Evolutionary conservation across 1,140 invertebrate genomes (phyloP).

Genomic region (Sipha flava): DNA sequence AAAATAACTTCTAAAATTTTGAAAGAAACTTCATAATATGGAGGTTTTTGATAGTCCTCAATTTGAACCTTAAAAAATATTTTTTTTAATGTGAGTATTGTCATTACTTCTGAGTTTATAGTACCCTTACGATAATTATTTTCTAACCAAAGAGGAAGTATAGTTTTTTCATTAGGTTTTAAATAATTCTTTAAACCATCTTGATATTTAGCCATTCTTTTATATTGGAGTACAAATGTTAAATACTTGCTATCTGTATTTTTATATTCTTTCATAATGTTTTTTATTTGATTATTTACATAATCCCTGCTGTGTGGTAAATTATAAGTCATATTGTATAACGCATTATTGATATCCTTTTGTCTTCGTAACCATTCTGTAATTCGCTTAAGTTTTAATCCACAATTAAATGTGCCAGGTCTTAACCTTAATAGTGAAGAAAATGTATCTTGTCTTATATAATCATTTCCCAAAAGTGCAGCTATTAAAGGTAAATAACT

Average conservation of each 20-base stretch:
- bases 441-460: constrained; percentile 67
- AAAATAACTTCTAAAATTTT: constrained; percentile 45
- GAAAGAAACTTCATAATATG: constrained; percentile 53
- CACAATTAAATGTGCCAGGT: constrained; percentile 51
- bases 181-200: constrained; percentile 34
- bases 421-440: constrained; percentile 53
- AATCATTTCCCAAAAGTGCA: constrained; percentile 80
- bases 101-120: constrained; percentile 56
- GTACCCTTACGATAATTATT: constrained; percentile 51
- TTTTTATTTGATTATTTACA: constrained; percentile 22
- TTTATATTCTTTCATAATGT: constrained; percentile 31
- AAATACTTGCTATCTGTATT: constrained; percentile 34
- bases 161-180: constrained; percentile 32
- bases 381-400: constrained; percentile 56
- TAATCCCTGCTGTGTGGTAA: not conserved
- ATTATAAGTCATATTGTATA: constrained; percentile 47
- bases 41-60: constrained; percentile 54
- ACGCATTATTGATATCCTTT: constrained; percentile 55
- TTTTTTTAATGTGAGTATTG: constrained; percentile 54
- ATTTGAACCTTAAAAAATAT: constrained; percentile 63
- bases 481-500: constrained; percentile 56
- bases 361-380: constrained; percentile 65
- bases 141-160: constrained; percentile 58
- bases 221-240: constrained; percentile 25
- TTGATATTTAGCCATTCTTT: constrained; percentile 30